Percentiles rank a stretch among this genome's conserved stretches.
Evolutionary conservation across 1,140 invertebrate genomes (phyloP).

Genomic region (Fragariocoptes setiger): DNA sequence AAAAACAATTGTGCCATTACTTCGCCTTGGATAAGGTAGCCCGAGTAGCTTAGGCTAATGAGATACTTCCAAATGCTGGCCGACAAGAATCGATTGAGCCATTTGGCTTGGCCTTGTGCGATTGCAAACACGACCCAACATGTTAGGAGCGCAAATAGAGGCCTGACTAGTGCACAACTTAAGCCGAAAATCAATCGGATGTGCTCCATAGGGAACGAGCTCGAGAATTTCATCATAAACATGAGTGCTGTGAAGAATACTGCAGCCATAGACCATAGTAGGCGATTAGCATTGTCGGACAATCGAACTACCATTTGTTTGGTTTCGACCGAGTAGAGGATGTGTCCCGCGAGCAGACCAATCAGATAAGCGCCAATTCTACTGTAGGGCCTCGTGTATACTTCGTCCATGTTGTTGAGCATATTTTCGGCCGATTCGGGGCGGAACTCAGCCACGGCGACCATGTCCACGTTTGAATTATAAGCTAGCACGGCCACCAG

Average conservation of each 20-base stretch:
- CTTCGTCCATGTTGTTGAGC: background rate
- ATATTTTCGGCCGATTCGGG: background rate
- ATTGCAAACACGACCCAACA: background rate
- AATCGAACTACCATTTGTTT: background rate
- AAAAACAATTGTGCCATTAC: background rate
- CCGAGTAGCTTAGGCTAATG: background rate
- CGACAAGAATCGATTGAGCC: background rate
- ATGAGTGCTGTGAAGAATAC: background rate
- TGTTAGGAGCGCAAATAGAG: background rate
- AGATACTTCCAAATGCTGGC: background rate
- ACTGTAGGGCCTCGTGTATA: background rate
- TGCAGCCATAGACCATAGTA: background rate
- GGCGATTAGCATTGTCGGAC: background rate
- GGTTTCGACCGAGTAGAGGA: background rate
- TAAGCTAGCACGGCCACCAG: background rate
- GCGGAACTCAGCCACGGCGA: background rate
- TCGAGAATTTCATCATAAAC: background rate
- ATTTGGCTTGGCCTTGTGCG: background rate
- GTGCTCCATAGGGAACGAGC: background rate
- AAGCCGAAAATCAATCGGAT: background rate
- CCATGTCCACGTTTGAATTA: background rate
- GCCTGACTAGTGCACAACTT: background rate
- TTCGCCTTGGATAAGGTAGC: background rate
- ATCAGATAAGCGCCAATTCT: background rate
- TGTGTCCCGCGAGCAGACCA: background rate